phyloP scores from a whole-genome alignment of 2,113 vertebrate genomes.

The Pitta sordida region DNA sequence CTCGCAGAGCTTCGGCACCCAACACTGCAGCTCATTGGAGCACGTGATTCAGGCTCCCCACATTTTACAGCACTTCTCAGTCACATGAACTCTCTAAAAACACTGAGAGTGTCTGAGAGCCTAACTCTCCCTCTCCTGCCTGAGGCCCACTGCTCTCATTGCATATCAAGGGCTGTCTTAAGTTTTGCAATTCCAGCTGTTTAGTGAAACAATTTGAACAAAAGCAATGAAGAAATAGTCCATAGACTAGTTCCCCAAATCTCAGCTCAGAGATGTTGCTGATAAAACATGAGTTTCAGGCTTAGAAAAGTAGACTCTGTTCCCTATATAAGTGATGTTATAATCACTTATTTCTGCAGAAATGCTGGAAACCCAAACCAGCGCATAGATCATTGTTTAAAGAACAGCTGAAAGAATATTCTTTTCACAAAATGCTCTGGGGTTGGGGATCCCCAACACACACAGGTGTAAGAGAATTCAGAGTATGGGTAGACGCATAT shows the following conservation, averaged over 20 bases:
- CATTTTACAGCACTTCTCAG: background rate
- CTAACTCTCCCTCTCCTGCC: background rate
- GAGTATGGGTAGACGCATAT: background rate
- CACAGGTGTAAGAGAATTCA: background rate
- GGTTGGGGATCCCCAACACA: background rate
- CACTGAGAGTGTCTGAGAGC: background rate
- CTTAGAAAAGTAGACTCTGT: background rate
- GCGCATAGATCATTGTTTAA: background rate
- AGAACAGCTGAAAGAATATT: background rate
- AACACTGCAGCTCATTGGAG: background rate
- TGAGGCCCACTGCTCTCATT: rapidly evolving
- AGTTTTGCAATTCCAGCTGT: background rate
- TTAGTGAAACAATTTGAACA: background rate
- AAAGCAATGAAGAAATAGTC: background rate
- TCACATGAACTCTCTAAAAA: background rate
- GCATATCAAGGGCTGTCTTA: background rate
- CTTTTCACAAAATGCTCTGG: background rate
- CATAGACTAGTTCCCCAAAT: background rate
- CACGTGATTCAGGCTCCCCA: background rate
- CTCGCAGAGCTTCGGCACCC: background rate
- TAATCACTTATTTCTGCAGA: background rate
- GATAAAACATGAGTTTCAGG: background rate
- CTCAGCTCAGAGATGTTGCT: rapidly evolving
- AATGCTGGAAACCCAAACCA: background rate
- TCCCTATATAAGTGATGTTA: background rate